phyloP scores from a whole-genome alignment of 2,113 vertebrate species.

The Melanostigma gelatinosum region DNA sequence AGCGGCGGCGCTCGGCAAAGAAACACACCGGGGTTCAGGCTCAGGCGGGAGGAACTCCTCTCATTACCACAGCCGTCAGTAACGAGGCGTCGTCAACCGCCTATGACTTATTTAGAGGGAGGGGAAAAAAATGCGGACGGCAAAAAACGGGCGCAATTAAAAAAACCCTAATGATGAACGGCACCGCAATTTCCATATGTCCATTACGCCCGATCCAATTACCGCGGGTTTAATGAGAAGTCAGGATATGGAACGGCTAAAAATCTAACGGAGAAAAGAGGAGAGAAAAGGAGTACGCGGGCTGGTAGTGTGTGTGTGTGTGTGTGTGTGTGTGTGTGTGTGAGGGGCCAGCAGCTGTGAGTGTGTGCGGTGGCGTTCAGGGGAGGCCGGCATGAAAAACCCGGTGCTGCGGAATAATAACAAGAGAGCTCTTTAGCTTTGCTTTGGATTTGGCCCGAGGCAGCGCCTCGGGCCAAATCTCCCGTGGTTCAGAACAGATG shows the following conservation, averaged over 20 bases:
- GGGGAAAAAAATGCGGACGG: slow-evolving; percentile 11
- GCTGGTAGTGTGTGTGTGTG: slow-evolving; percentile 32
- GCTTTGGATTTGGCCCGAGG: slow-evolving; percentile 70
- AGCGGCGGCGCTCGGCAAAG: not conserved
- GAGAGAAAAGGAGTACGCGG: not conserved
- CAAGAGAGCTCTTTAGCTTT: slow-evolving; percentile 56
- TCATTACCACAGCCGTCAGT: slow-evolving; percentile 48
- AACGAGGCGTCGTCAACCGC: slow-evolving; percentile 49
- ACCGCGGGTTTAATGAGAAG: slow-evolving; percentile 80
- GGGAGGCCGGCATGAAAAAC: slow-evolving; percentile 49
- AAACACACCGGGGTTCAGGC: slow-evolving; percentile 25
- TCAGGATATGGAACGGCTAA: slow-evolving; percentile 70
- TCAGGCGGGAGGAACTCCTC: slow-evolving; percentile 40
- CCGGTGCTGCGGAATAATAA: slow-evolving; percentile 67
- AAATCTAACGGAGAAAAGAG: slow-evolving; percentile 53
- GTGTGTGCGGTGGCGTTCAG: slow-evolving; percentile 29
- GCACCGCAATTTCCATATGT: slow-evolving; percentile 85
- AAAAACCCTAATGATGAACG: slow-evolving; percentile 82
- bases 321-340: slow-evolving; percentile 26
- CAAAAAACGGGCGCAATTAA: slow-evolving; percentile 81
- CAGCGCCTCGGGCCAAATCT: slow-evolving; percentile 71
- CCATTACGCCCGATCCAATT: slow-evolving; percentile 81
- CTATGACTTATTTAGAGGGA: slow-evolving; percentile 74
- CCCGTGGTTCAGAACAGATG: slow-evolving; percentile 75
- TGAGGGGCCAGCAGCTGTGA: slow-evolving; percentile 60